Conservation (phyloP, 2,888 invertebrate genomes). For the Eristalis arbustorum region DNA sequence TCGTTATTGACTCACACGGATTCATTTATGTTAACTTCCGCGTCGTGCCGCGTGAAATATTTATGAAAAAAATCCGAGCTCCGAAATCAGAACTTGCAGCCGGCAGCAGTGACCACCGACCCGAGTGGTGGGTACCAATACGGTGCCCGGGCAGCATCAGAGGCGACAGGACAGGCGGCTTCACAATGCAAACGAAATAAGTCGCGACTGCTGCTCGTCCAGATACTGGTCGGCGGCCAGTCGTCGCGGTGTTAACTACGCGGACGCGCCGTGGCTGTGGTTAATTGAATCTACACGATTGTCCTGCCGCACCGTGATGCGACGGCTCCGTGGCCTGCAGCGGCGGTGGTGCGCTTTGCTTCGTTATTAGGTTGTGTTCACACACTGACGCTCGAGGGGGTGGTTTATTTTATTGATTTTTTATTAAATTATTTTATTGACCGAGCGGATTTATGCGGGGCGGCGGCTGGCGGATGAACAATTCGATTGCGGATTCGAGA, state of each 20-base stretch:
- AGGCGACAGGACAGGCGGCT: neutral
- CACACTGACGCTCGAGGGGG: neutral
- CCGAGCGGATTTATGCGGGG: neutral
- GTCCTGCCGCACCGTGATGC: neutral
- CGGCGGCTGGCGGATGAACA: no score
- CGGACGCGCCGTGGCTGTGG: neutral
- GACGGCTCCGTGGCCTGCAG: no score
- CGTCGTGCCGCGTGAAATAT: neutral
- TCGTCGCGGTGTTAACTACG: neutral
- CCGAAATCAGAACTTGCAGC: neutral
- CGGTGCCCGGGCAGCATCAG: no score
- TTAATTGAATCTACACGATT: constrained; percentile 14
- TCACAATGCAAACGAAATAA: constrained; percentile 7
- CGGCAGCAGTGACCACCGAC: neutral
- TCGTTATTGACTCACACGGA: neutral
- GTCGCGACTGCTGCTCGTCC: neutral
- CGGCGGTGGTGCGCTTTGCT: neutral
- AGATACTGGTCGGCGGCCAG: neutral
- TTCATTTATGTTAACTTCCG: neutral
- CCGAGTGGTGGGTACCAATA: neutral
- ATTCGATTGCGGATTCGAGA: neutral
- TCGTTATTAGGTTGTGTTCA: neutral
- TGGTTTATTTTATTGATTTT: neutral
- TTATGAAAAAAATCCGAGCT: neutral
- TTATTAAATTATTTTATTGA: neutral